Base-by-base conservation (phyloP, 2,888 invertebrate species). In the Urechis unicinctus region DNA sequence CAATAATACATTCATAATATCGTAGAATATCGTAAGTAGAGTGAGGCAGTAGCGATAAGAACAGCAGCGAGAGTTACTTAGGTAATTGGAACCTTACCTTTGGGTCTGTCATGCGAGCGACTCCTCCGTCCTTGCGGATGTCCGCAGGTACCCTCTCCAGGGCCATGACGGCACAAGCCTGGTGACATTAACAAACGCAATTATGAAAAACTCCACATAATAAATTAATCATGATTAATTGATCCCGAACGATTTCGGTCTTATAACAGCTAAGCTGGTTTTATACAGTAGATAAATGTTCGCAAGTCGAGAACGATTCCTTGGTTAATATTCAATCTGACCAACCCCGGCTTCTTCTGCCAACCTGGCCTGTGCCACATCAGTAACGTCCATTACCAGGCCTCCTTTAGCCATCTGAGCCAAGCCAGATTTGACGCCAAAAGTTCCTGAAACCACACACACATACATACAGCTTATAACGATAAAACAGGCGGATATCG, bases 91-190 rank as follows among this genome's bases (percentile, higher is more conserved):
- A 26, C 21, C 17, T 55, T 49, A 72, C 71, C 65, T 69, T 66
- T 21, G 73, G 73, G 57, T 74, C 73, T 24, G 69, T 68, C 73
- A 74, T 74, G 50, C 74, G 60, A 22, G 73, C 73, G 22, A 73
- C 72, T 6, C 73, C 73, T 17, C 74, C 73, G 48, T 72, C 65
- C 46, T 66, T 65, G n/a, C 73, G 58, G 53, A 74, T 74, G 57
- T 74, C 74, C n/a, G 73, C 74, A 6, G 74, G 73, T 26, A 74
- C 72, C 53, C 74, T 60, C 47, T 74, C 74, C 25, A 74, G 56
- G 3, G 73, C 74, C 73, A 74, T 73, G n/a, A 73, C 74, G 44
- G 73, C 73, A 56, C 73, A 73, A 59, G 73, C 74, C 73, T 73
- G 59, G 25, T 44, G 42, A 25, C n/a, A 25, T 9, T 13, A 28